These are phyloP conservation scores for Drosophila austrosaltans DNA, from an alignment of 2,888 invertebrate species.

Conservation along the genomic window DNA sequence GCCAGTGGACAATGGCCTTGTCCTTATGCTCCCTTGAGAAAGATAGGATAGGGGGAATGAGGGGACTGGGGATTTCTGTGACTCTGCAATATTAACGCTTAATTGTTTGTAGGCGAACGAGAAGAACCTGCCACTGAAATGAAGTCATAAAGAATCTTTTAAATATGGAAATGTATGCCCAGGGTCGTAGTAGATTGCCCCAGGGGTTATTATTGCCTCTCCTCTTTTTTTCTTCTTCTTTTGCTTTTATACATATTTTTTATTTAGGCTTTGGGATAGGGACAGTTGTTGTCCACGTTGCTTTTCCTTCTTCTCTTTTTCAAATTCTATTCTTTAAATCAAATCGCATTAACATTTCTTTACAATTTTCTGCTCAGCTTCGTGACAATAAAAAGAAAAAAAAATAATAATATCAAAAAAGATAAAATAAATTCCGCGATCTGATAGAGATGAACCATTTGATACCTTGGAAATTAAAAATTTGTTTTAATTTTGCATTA, in stretches of 20 bases:
- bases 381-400: constrained; percentile 57
- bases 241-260: not conserved
- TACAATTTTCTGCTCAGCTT: constrained; percentile 73
- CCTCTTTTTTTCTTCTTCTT: constrained; percentile 1
- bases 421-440: not conserved
- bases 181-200: constrained; percentile 55
- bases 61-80: constrained; percentile 18
- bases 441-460: not conserved
- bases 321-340: constrained; percentile 70
- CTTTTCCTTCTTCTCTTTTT: constrained; percentile 1
- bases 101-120: constrained; percentile 63
- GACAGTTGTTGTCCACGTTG: constrained; percentile 9
- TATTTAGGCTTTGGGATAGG: constrained; percentile 17
- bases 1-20: constrained; percentile 69
- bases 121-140: constrained; percentile 54
- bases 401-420: constrained; percentile 26
- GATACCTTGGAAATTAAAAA: not conserved
- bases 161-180: constrained; percentile 75
- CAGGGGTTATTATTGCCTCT: constrained; percentile 24
- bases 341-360: constrained; percentile 79
- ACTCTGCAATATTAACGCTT: constrained; percentile 68
- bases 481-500: not conserved
- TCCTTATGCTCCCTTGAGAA: constrained; percentile 18
- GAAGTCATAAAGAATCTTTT: constrained; percentile 72
- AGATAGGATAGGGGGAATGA: not conserved